A percentile compares a stretch with the other conserved stretches of the same genome.
Evolutionary conservation across 2,797 vertebrate genomes (phyloP).

Genomic region (Sphenodon punctatus): DNA sequence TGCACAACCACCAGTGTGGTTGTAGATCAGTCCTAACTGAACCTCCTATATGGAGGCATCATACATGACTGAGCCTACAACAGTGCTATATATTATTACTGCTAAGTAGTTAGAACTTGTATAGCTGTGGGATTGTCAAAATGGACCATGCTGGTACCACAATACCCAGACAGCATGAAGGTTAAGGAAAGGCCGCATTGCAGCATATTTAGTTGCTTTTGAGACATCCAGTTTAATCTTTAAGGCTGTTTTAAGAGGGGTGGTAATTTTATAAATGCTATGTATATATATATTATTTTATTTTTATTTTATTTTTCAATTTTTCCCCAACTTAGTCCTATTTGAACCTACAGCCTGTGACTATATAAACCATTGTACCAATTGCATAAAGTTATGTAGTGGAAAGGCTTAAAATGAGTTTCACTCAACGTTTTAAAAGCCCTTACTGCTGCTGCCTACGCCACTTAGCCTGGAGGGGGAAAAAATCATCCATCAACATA

Average conservation of each 20-base stretch:
- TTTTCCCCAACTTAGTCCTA: constrained; percentile 2
- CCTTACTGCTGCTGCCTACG: not conserved
- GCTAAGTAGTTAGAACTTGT: too few species aligned
- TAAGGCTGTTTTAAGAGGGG: constrained; percentile 2
- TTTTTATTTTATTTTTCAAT: too few species aligned
- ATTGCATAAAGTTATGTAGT: constrained; percentile 54
- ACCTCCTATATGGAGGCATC: too few species aligned
- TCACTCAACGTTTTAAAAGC: constrained; percentile 43
- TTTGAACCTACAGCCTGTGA: constrained; percentile 50
- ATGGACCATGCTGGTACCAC: too few species aligned
- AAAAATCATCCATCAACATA: not conserved
- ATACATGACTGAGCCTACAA: too few species aligned
- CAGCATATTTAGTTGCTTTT: not conserved
- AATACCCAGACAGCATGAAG: not conserved
- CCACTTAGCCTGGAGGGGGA: not conserved
- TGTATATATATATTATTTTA: too few species aligned
- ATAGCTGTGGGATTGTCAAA: too few species aligned
- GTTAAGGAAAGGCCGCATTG: not conserved
- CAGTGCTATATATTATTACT: too few species aligned
- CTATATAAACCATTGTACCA: constrained; percentile 50
- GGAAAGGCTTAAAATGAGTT: constrained; percentile 58
- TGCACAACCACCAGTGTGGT: too few species aligned
- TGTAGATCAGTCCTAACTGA: too few species aligned
- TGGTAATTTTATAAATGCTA: too few species aligned
- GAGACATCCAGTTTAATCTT: not conserved